These are phyloP conservation scores for Austrolebias charrua DNA, from an alignment of 2,797 vertebrate genomes.

Conservation along the genomic window DNA sequence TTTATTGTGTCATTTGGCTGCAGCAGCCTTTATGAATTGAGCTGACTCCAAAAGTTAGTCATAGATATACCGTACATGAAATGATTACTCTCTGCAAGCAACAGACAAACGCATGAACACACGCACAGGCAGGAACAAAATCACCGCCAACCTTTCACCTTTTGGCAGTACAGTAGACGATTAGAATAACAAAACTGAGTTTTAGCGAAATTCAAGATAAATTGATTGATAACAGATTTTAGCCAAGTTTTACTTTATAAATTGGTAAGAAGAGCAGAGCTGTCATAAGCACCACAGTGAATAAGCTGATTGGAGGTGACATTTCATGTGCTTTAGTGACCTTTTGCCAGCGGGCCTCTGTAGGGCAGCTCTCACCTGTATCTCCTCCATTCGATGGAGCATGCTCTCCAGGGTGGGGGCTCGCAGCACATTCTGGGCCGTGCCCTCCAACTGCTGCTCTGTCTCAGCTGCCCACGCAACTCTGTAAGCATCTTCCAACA, in stretches of 20 bases:
- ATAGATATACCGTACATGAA: no score
- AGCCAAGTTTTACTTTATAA: background rate
- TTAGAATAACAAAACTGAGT: no score
- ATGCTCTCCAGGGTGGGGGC: slow-evolving; percentile 83
- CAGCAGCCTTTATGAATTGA: no score
- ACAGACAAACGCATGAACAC: no score
- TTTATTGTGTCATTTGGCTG: no score
- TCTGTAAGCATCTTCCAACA: slow-evolving; percentile 71
- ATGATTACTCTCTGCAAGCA: no score
- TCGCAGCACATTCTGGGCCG: slow-evolving; percentile 55
- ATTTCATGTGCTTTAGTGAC: slow-evolving; percentile 41
- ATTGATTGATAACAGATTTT: no score
- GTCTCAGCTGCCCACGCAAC: slow-evolving; percentile 61
- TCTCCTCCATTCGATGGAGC: slow-evolving; percentile 94
- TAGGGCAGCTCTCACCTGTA: slow-evolving; percentile 83
- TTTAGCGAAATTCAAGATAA: no score
- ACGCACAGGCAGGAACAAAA: no score
- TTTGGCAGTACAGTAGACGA: no score
- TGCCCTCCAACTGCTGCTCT: slow-evolving; percentile 48
- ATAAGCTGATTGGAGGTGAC: slow-evolving; percentile 41
- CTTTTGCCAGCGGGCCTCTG: slow-evolving; percentile 25
- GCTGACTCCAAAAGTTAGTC: no score
- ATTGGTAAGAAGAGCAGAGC: slow-evolving; percentile 40
- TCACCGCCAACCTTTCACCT: no score
- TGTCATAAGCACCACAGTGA: slow-evolving; percentile 46